phyloP scores from a whole-genome alignment of 2,797 vertebrate species.

The Sebastes hubbsi region DNA sequence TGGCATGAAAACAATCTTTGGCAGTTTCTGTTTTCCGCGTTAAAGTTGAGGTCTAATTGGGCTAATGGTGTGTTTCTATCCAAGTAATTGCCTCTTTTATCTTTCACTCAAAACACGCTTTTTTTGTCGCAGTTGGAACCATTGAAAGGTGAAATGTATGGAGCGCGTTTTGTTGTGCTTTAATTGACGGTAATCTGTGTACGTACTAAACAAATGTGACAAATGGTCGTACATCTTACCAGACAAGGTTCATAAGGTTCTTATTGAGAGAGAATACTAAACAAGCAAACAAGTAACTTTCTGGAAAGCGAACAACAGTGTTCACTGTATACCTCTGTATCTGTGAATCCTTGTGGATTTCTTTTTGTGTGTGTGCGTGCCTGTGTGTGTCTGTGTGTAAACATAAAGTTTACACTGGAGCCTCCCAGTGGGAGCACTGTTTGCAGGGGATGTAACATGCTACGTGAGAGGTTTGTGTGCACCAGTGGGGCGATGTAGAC shows the following conservation, averaged over 20 bases:
- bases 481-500: conserved; percentile 57
- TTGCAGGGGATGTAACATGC: conserved; percentile 64
- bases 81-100: conserved; percentile 61
- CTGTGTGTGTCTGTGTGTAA: conserved; percentile 17
- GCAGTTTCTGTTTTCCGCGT: conserved; percentile 44
- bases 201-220: conserved; percentile 48
- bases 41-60: conserved; percentile 63
- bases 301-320: conserved; percentile 23
- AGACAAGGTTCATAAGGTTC: conserved; percentile 31
- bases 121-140: conserved; percentile 12
- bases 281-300: conserved; percentile 42
- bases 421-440: conserved; percentile 60
- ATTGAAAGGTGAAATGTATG: conserved; percentile 50
- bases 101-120: conserved; percentile 43
- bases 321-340: conserved; percentile 33
- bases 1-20: conserved; percentile 60
- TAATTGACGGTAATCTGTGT: conserved; percentile 62
- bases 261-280: conserved; percentile 24
- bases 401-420: conserved; percentile 58
- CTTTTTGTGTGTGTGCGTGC: background rate
- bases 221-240: conserved; percentile 27
- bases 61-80: conserved; percentile 59
- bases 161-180: conserved; percentile 22
- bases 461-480: conserved; percentile 58
- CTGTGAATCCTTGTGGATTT: conserved; percentile 25